phyloP scores from a whole-genome alignment of 2,888 invertebrate genomes.

The Branchellion lobata region DNA sequence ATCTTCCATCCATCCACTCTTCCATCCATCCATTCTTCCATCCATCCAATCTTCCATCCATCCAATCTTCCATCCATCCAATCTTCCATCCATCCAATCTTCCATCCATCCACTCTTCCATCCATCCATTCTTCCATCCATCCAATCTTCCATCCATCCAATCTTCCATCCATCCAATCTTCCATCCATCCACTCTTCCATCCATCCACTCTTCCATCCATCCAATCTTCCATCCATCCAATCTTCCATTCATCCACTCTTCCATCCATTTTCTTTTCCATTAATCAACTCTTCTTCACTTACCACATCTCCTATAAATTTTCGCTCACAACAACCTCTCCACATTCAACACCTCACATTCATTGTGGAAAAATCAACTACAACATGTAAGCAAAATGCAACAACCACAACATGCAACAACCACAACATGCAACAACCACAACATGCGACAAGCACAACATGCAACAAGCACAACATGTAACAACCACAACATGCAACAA shows the following conservation, averaged over 20 bases:
- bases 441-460: too few relatives aligned
- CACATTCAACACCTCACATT: too few relatives aligned
- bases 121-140: not conserved
- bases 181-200: not conserved
- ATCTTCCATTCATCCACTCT: not conserved
- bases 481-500: too few relatives aligned
- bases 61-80: not conserved
- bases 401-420: too few relatives aligned
- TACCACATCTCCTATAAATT: too few relatives aligned
- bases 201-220: not conserved
- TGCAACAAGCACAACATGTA: too few relatives aligned
- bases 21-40: constrained; percentile 11
- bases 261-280: too few relatives aligned
- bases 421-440: too few relatives aligned
- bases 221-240: not conserved
- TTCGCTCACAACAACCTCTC: too few relatives aligned
- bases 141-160: not conserved
- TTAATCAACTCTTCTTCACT: too few relatives aligned
- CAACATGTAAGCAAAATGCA: too few relatives aligned
- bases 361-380: too few relatives aligned
- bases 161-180: not conserved
- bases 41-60: not conserved
- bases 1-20: not conserved
- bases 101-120: not conserved
- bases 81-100: not conserved